These are phyloP conservation scores for Semotilus atromaculatus DNA, from an alignment of 2,797 vertebrate species.

Conservation along the genomic window DNA sequence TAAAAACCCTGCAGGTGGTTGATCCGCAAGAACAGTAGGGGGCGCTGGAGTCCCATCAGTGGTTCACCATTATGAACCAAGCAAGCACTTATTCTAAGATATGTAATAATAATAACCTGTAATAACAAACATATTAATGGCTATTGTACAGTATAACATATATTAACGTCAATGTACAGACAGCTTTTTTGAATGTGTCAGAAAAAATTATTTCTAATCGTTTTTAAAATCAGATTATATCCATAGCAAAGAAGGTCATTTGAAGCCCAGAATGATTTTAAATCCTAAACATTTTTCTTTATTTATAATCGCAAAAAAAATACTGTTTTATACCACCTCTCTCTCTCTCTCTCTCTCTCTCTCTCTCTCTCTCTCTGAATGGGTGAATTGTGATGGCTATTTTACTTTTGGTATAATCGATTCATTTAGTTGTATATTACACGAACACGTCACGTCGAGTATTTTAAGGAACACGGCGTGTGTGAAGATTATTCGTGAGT, in stretches of 20 bases:
- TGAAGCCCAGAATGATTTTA: constrained; percentile 7
- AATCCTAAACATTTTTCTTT: constrained; percentile 18
- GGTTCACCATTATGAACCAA: constrained; percentile 34
- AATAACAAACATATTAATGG: constrained; percentile 51
- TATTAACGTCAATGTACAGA: constrained; percentile 74
- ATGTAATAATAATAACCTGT: constrained; percentile 47
- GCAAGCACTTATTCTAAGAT: constrained; percentile 48
- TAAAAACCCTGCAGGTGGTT: background rate
- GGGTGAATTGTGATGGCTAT: background rate
- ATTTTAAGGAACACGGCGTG: constrained; percentile 6
- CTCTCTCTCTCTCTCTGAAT: background rate
- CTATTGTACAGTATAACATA: constrained; percentile 57
- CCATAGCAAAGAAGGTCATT: constrained; percentile 41
- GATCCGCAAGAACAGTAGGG: constrained; percentile 22
- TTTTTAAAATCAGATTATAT: constrained; percentile 43
- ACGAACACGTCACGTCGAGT: background rate
- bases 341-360: background rate
- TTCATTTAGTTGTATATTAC: constrained; percentile 20
- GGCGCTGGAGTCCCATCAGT: constrained; percentile 12
- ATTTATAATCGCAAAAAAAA: background rate
- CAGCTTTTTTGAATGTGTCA: constrained; percentile 80
- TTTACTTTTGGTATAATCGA: constrained; percentile 4
- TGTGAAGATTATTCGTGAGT: constrained; percentile 13
- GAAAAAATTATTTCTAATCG: constrained; percentile 39
- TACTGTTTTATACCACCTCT: constrained; percentile 1